Percentiles rank a stretch among this genome's conserved stretches.
These are phyloP conservation scores for Phengaris arion DNA, from an alignment of 2,888 invertebrate genomes.

Conservation along the genomic window DNA sequence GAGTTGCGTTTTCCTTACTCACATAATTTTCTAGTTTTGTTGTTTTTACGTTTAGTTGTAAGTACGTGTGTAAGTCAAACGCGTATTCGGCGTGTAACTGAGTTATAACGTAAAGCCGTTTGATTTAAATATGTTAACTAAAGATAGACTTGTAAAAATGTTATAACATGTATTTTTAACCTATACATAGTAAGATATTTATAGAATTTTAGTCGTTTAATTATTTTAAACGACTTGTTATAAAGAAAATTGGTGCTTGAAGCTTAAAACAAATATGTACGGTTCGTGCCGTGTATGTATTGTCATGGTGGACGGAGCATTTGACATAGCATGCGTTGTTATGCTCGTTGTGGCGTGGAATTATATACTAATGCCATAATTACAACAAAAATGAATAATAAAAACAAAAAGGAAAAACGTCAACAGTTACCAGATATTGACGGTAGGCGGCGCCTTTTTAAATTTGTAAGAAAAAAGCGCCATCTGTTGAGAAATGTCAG, in stretches of 20 bases:
- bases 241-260: conserved; percentile 80
- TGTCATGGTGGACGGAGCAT: conserved; percentile 73
- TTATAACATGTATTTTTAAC: conserved; percentile 79
- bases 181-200: conserved; percentile 80
- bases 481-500: conserved; percentile 1
- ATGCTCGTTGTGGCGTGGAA: conserved; percentile 60
- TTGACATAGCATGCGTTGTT: conserved; percentile 79
- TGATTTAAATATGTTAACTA: conserved; percentile 53
- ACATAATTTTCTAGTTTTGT: conserved; percentile 46
- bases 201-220: conserved; percentile 80
- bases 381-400: neutral
- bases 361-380: conserved; percentile 44
- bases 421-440: neutral
- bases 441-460: neutral
- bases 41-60: conserved; percentile 52
- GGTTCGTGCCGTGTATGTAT: conserved; percentile 69
- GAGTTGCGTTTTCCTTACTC: conserved; percentile 42
- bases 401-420: conserved; percentile 29
- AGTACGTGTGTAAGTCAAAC: conserved; percentile 52
- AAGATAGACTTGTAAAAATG: conserved; percentile 79
- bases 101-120: conserved; percentile 39
- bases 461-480: neutral
- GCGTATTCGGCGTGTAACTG: conserved; percentile 43
- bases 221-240: conserved; percentile 80
- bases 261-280: conserved; percentile 74